These are phyloP conservation scores for Trissonchulus latispiculum DNA, from an alignment of 2,888 invertebrate species.

Conservation along the genomic window DNA sequence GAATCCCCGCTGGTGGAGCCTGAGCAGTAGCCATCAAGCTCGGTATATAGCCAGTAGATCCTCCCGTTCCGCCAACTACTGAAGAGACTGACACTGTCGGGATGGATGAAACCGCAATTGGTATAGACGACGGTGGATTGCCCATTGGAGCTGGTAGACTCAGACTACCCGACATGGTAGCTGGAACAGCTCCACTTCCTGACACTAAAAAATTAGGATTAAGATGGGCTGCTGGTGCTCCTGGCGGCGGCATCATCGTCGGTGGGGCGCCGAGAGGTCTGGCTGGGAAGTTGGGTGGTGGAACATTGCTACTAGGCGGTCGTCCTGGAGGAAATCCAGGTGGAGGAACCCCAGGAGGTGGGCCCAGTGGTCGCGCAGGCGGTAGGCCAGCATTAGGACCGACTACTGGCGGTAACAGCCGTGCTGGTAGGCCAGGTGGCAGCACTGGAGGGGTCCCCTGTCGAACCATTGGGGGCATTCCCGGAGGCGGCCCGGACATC, in stretches of 20 bases:
- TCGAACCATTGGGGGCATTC: conserved; percentile 20
- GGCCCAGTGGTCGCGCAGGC: not conserved
- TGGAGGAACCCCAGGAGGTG: conserved; percentile 21
- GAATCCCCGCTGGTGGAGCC: not conserved
- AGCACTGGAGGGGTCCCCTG: not conserved
- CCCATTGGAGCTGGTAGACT: not conserved
- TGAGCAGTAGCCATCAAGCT: not conserved
- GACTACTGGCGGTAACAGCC: not conserved
- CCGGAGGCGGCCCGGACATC: conserved; percentile 29
- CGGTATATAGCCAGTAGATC: not conserved
- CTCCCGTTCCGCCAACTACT: not conserved
- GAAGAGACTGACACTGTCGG: not conserved
- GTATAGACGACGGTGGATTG: not conserved
- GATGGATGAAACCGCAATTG: not conserved
- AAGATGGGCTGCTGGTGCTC: conserved; percentile 29
- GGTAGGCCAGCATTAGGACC: not conserved
- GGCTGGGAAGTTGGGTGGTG: conserved; percentile 17
- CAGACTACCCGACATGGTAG: not conserved
- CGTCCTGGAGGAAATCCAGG: conserved; percentile 25
- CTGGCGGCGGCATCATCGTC: conserved; percentile 29
- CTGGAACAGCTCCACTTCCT: conserved; percentile 20
- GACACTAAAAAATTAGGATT: conserved; percentile 34
- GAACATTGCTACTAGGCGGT: not conserved
- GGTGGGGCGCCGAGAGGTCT: not conserved
- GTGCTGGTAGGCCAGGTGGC: conserved; percentile 7